Percentiles rank a stretch among this genome's conserved stretches.
Evolutionary conservation across 2,797 vertebrate genomes (phyloP).

Genomic region (Pipistrellus pygmaeus): DNA sequence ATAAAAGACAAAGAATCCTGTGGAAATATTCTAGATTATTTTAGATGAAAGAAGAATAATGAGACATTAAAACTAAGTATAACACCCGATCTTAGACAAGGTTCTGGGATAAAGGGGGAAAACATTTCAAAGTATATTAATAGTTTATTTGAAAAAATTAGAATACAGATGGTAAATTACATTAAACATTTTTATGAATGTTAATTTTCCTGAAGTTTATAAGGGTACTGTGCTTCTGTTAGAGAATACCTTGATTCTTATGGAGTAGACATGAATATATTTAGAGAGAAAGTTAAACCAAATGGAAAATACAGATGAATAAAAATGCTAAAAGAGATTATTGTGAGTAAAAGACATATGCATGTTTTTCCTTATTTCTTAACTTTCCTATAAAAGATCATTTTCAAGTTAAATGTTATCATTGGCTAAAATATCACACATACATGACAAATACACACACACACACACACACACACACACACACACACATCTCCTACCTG

Average conservation of each 20-base stretch:
- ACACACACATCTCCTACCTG: too few species aligned
- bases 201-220: background rate
- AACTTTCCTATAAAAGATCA: background rate
- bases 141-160: background rate
- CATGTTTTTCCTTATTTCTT: background rate
- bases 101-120: background rate
- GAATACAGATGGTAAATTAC: background rate
- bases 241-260: background rate
- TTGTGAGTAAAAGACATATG: background rate
- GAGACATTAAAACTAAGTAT: background rate
- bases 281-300: background rate
- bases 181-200: background rate
- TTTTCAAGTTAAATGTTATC: background rate
- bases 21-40: background rate
- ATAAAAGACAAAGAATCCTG: background rate
- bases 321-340: background rate
- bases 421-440: background rate
- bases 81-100: background rate
- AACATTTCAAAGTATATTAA: background rate
- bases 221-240: background rate
- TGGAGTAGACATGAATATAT: background rate
- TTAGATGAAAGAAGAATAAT: background rate
- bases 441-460: rapidly evolving
- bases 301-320: background rate
- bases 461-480: rapidly evolving